Evolutionary conservation across 1,140 invertebrate species (phyloP).

Genomic region (Hypothenemus hampei): DNA sequence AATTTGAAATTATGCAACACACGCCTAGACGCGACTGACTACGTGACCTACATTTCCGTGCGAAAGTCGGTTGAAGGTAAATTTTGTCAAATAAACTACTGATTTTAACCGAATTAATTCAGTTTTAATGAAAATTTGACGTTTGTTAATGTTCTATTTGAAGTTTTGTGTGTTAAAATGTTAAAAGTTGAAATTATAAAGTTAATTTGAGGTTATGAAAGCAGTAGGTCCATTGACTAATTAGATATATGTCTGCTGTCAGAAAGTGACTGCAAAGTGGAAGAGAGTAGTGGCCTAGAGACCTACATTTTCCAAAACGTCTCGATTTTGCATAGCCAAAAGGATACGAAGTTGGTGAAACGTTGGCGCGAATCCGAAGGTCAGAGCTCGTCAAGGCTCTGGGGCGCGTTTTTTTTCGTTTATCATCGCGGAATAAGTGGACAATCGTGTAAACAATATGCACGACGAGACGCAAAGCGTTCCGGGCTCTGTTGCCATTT

Average conservation of each 20-base stretch:
- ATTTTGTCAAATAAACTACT: too few relatives aligned
- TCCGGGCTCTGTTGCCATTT: constrained; percentile 47
- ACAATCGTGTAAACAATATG: constrained; percentile 44
- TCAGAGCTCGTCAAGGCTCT: constrained; percentile 46
- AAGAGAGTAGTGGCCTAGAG: constrained; percentile 63
- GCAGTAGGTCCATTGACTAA: constrained; percentile 11
- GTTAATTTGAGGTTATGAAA: constrained; percentile 11
- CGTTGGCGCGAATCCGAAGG: constrained; percentile 44
- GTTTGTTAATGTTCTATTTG: too few relatives aligned
- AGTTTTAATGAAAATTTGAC: too few relatives aligned
- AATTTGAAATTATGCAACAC: constrained; percentile 17
- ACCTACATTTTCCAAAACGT: constrained; percentile 60
- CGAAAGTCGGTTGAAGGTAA: constrained; percentile 14
- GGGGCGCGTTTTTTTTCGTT: constrained; percentile 35
- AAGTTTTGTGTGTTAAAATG: too few relatives aligned
- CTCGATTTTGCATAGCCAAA: constrained; percentile 50
- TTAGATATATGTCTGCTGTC: constrained; percentile 21
- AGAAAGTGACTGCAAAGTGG: constrained; percentile 52
- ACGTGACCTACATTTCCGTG: constrained; percentile 18
- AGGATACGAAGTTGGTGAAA: constrained; percentile 46
- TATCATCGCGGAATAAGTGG: constrained; percentile 42
- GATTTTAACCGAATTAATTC: too few relatives aligned
- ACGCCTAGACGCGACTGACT: constrained; percentile 13
- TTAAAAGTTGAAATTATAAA: too few relatives aligned
- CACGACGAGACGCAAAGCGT: constrained; percentile 49